Percentiles rank a stretch among this genome's conserved stretches.
Evolutionary conservation across 2,888 invertebrate species (phyloP).

Genomic region (Leptarthrus brevirostris): DNA sequence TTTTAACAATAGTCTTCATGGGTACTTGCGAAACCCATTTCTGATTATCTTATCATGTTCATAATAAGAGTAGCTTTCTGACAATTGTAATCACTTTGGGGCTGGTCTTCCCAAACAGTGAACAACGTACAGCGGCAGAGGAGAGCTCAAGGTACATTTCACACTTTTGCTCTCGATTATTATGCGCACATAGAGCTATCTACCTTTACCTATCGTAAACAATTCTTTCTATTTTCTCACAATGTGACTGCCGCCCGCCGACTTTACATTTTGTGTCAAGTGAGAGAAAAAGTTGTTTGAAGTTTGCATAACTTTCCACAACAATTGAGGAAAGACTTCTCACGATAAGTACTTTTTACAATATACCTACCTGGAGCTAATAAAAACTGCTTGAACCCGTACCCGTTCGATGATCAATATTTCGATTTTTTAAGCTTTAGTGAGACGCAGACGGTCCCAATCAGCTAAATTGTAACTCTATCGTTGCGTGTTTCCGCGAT

Average conservation of each 20-base stretch:
- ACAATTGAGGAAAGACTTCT: slow-evolving; percentile 22
- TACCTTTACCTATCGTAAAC: not conserved
- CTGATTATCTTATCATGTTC: slow-evolving; percentile 42
- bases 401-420: slow-evolving; percentile 21
- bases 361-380: not conserved
- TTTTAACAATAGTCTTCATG: slow-evolving; percentile 16
- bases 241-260: not conserved
- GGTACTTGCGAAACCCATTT: slow-evolving; percentile 20
- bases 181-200: not conserved
- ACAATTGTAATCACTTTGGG: slow-evolving; percentile 24
- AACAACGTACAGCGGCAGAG: slow-evolving; percentile 1
- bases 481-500: too few relatives aligned
- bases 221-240: slow-evolving; percentile 34
- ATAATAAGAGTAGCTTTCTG: slow-evolving; percentile 29
- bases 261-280: slow-evolving; percentile 17
- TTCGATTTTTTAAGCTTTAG: slow-evolving; percentile 3
- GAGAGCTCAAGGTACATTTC: slow-evolving; percentile 27
- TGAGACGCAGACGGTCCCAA: too few relatives aligned
- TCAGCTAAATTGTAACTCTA: too few relatives aligned
- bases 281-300: slow-evolving; percentile 22
- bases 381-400: not conserved
- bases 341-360: not conserved
- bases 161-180: slow-evolving; percentile 10
- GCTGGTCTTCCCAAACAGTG: not conserved
- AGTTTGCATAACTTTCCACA: slow-evolving; percentile 37